phyloP scores from a whole-genome alignment of 2,888 invertebrate species.

The Lasioglossum calceatum region DNA sequence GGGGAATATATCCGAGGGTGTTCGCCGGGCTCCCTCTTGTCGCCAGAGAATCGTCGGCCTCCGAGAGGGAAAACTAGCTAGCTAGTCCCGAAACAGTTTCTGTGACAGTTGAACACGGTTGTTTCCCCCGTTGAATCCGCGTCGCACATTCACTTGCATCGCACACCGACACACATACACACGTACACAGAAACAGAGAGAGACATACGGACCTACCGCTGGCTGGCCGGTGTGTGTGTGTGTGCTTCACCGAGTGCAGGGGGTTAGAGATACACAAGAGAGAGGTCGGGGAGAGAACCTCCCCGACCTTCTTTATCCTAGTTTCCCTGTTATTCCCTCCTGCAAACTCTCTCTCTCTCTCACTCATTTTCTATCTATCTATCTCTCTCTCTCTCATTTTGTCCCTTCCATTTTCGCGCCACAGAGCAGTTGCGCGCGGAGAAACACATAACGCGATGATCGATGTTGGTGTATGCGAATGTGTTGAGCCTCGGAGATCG shows the following conservation, averaged over 20 bases:
- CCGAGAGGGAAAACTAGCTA: constrained; percentile 38
- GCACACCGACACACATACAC: not conserved
- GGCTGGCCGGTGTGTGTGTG: constrained; percentile 11
- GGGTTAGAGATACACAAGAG: constrained; percentile 41
- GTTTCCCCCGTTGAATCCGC: constrained; percentile 43
- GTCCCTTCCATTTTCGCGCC: not conserved
- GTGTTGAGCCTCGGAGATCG: constrained; percentile 51
- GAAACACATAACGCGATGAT: constrained; percentile 67
- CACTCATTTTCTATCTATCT: not conserved
- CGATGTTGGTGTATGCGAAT: constrained; percentile 77
- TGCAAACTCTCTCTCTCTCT: not conserved
- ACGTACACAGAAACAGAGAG: not conserved
- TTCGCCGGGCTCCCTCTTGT: constrained; percentile 11
- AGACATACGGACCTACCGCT: constrained; percentile 28
- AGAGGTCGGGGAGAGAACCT: not conserved
- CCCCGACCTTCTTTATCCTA: constrained; percentile 49
- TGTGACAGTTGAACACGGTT: constrained; percentile 51
- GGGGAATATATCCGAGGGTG: constrained; percentile 21
- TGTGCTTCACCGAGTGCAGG: constrained; percentile 35
- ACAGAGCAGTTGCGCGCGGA: constrained; percentile 27
- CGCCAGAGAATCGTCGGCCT: constrained; percentile 41
- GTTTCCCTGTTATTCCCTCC: constrained; percentile 10
- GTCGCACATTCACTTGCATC: not conserved
- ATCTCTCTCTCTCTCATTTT: constrained; percentile 18
- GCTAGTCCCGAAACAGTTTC: constrained; percentile 49